Base-by-base conservation (phyloP, 2,888 invertebrate species). In the Caenorhabditis parvicauda region DNA sequence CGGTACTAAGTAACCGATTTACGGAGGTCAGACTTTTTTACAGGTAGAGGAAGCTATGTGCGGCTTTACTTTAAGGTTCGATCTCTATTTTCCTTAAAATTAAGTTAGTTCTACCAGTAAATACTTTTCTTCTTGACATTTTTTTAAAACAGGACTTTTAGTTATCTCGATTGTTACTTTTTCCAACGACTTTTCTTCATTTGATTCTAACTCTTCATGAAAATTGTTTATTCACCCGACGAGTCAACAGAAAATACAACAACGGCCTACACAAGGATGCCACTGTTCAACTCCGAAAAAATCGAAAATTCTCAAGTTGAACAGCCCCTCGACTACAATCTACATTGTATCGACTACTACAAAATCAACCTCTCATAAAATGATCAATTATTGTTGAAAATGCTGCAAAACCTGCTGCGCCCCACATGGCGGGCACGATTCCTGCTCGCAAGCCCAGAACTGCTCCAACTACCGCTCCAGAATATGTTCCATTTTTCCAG, bases 301-400 rank as follows among this genome's bases (percentile, higher is more conserved):
- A 41, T 9, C 29, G 42, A 12, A 42, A 28, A 17, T 21, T 43
- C 41, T 47, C 32, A 12, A 38, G 41, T 46, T 38, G 9, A 32
- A 32, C 14, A 32, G 14, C 35, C 9, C 9, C 14, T 32, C 9
- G 14, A 32, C 35, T 32, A 32, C 35, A 32, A 14, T 32, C 35
- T 32, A 32, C 9, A 32, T 12, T 32, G 9, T 32, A 32, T 32
- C 9, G 9, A 32, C 35, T 32, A 32, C 9, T 32, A 32, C 35
- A 32, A 14, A 7, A 38, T 52, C 49, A 61, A 35, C 70, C 65
- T 58, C 61, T 70, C 77, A 78, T 75, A 54, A 75, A 81, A 53
- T 94, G 95, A 83, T 98, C 98, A 74, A 98, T 95, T 0, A 88
- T 88, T 46, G 94, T 91, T 24, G 95, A 95, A 84, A 98, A 98